phyloP scores from a whole-genome alignment of 2,113 vertebrate species.

The Dolichallabes microphthalmus region DNA sequence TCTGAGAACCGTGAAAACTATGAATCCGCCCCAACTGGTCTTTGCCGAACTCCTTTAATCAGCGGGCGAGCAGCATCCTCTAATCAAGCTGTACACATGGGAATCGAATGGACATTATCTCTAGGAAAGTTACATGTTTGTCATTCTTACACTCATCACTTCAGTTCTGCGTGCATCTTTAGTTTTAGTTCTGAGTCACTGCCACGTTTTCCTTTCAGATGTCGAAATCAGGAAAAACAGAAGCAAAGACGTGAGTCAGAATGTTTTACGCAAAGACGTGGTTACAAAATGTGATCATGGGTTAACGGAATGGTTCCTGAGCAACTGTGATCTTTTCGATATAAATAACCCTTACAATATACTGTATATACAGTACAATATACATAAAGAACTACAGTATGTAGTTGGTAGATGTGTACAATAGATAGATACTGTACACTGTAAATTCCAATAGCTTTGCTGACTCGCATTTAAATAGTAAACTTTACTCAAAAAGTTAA shows the following conservation, averaged over 20 bases:
- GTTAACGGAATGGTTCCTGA: background rate
- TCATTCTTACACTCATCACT: background rate
- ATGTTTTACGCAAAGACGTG: background rate
- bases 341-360: too few species aligned
- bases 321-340: background rate
- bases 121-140: background rate
- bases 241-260: background rate
- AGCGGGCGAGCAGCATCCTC: too few species aligned
- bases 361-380: too few species aligned
- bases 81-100: too few species aligned
- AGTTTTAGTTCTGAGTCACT: background rate
- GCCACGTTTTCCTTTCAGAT: slow-evolving; percentile 8
- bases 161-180: background rate
- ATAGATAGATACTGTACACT: too few species aligned
- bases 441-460: too few species aligned
- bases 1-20: background rate
- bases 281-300: background rate
- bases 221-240: slow-evolving; percentile 5
- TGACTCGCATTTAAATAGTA: too few species aligned
- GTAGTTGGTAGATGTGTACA: too few species aligned
- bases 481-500: too few species aligned
- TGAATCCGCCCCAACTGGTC: background rate
- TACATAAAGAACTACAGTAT: too few species aligned
- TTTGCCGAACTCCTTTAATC: background rate
- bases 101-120: background rate